Percentiles rank a stretch among this genome's conserved stretches.
phyloP scores from a whole-genome alignment of 2,797 vertebrate species.

The Pangasius mekongensis region DNA sequence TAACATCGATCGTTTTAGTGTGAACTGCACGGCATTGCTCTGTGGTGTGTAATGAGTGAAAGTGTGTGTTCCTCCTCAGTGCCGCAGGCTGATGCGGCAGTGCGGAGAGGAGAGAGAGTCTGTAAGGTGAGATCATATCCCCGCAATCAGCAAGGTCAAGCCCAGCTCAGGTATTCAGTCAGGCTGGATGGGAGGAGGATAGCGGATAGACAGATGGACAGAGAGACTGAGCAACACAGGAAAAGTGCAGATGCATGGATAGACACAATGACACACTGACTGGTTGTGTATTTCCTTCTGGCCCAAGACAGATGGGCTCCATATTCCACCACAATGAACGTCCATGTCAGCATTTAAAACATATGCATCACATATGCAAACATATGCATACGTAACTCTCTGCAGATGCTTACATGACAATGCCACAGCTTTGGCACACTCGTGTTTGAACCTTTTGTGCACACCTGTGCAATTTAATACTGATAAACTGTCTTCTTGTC shows the following conservation, averaged over 20 bases:
- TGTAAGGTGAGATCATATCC: conserved; percentile 71
- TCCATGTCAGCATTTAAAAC: conserved; percentile 11
- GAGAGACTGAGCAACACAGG: conserved; percentile 12
- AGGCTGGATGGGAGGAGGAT: neutral
- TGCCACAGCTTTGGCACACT: neutral
- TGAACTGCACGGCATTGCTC: conserved; percentile 30
- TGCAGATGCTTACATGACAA: conserved; percentile 20
- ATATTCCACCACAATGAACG: conserved; percentile 8
- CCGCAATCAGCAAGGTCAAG: conserved; percentile 68
- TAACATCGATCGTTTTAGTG: conserved; percentile 38
- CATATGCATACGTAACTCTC: neutral
- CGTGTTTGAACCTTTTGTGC: neutral
- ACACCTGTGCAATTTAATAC: neutral
- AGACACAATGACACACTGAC: neutral
- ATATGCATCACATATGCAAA: neutral
- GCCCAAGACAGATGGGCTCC: conserved; percentile 3
- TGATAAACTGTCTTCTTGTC: conserved; percentile 1
- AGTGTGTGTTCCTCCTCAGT: conserved; percentile 47
- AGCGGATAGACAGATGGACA: conserved; percentile 24
- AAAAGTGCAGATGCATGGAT: conserved; percentile 25
- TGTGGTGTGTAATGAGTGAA: conserved; percentile 51
- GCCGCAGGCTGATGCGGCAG: conserved; percentile 71
- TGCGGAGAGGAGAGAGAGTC: conserved; percentile 52
- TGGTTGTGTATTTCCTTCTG: neutral
- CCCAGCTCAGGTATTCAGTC: conserved; percentile 47